Evolutionary conservation across 37 sponge, comb jelly and placozoan species (phyloP).

Genomic region (Chondrosia reniformis): DNA sequence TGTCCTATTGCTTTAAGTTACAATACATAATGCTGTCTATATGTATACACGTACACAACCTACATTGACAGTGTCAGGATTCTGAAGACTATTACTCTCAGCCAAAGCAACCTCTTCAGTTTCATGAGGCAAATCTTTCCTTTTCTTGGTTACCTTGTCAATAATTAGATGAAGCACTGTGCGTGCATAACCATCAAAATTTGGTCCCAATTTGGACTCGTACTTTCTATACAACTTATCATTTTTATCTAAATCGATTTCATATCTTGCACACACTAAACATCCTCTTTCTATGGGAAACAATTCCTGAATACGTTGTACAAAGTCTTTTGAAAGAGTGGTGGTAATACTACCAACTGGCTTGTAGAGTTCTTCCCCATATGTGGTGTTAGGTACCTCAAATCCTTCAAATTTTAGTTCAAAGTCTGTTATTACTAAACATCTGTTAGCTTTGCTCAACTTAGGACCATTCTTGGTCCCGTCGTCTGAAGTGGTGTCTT

Average conservation of each 20-base stretch:
- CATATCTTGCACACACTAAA: conserved; percentile 67
- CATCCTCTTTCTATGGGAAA: conserved; percentile 43
- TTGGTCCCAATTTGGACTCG: not conserved
- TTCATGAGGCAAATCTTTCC: not conserved
- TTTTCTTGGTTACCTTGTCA: not conserved
- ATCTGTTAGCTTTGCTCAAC: too few species aligned
- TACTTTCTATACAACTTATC: too few species aligned
- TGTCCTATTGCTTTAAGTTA: too few species aligned
- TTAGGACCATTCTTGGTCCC: too few species aligned
- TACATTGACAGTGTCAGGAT: too few species aligned
- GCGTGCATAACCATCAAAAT: conserved; percentile 2
- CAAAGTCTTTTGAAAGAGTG: conserved; percentile 16
- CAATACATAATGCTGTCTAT: too few species aligned
- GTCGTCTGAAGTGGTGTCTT: too few species aligned
- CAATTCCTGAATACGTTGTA: conserved; percentile 9
- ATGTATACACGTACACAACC: too few species aligned
- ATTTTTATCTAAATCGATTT: not conserved
- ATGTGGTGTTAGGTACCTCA: conserved; percentile 1
- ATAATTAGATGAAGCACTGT: conserved; percentile 1
- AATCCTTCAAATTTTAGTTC: conserved; percentile 24
- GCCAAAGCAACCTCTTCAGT: not conserved
- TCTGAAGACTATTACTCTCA: not conserved
- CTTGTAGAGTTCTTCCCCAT: conserved; percentile 34
- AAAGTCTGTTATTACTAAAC: too few species aligned
- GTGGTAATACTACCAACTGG: not conserved